phyloP scores from a whole-genome alignment of 2,888 invertebrate genomes.

The Polyommatus icarus region DNA sequence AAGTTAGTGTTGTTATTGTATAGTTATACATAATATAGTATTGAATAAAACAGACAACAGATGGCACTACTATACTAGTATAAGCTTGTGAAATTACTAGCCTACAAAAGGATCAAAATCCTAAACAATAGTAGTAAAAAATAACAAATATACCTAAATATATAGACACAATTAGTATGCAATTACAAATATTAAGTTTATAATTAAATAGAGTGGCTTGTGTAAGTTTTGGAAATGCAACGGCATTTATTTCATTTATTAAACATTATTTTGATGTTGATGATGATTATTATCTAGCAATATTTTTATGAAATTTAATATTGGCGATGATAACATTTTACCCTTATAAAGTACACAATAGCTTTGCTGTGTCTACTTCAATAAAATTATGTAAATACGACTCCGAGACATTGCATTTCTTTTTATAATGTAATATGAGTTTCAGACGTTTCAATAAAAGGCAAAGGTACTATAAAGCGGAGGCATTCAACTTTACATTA shows the following conservation, averaged over 20 bases:
- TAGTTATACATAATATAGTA: neutral
- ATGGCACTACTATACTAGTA: neutral
- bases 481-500: conserved; percentile 1
- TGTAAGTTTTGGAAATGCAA: neutral
- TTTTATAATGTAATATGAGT: conserved; percentile 8
- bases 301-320: neutral
- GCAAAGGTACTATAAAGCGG: neutral
- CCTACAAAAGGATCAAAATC: no score
- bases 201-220: no score
- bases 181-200: neutral
- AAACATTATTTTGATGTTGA: neutral
- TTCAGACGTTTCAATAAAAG: conserved; percentile 9
- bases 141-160: neutral
- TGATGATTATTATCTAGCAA: neutral
- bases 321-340: neutral
- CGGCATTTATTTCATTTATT: no score
- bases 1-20: neutral
- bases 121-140: no score
- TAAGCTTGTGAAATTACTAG: neutral
- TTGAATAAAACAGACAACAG: neutral
- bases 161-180: neutral
- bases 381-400: conserved; percentile 10
- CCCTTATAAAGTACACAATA: neutral
- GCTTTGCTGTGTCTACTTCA: conserved; percentile 1
- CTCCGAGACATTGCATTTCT: conserved; percentile 1